Evolutionary conservation across 2,888 invertebrate genomes (phyloP), one percentile per base, ranked within the genome.

Genomic region (Sminthurinus aureus): DNA sequence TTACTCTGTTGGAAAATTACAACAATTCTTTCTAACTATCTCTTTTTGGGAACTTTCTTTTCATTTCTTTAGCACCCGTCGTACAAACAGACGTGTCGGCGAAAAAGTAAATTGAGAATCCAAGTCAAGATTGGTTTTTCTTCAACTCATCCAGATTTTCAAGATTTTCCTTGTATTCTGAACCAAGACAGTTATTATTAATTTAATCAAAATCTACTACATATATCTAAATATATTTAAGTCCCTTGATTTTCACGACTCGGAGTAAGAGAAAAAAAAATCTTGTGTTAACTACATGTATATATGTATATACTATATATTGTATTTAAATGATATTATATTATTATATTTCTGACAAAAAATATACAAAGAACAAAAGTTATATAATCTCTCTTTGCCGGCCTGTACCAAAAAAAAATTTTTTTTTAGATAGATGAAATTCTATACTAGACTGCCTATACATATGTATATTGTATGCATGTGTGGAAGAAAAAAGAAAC

Each of bases 401-500:
- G 80, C 84, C 83, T 85, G 84, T 79, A 85, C 84, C 85, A 84
- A 84, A 84, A 79, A 77, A 74, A 38, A 38, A 38, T 4, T 38
- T 38, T 38, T 38, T 38, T 38, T 38, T 85, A 85, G 83, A 81
- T 84, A 81, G 38, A 38, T 74, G n/a, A 20, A 69, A 69, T 69
- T 69, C n/a, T 69, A 69, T 20, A 69, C 67, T 20, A 69, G 22
- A 20, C 22, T 69, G 22, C n/a, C 22, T n/a, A 69, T 20, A 69
- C 11, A 69, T n/a, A 64, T 64, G n/a, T 69, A n/a, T 20, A 20
- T 64, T 64, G 64, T 64, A n/a, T 13, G n/a, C 64, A 9, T n/a
- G 22, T 69, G 15, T 20, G 26, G 24, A 71, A 71, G 24, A 71
- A 26, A 24, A 22, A 71, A 69, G n/a, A 69, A 69, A 69, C 20